Percentiles rank a stretch among this genome's conserved stretches.
Conservation (phyloP, 2,888 invertebrate genomes). For the Pollenia amentaria region DNA sequence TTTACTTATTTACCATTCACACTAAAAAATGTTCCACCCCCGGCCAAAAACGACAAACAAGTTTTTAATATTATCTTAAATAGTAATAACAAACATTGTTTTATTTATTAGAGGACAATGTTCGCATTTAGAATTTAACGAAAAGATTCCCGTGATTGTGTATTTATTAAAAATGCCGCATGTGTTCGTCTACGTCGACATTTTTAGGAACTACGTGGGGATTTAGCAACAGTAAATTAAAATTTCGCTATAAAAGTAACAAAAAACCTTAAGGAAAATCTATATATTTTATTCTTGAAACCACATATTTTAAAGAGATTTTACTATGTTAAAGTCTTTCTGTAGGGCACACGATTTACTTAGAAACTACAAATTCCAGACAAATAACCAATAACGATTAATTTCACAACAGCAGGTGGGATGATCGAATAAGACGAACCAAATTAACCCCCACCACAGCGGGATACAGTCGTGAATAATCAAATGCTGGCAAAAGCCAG, state of each 20-base stretch:
- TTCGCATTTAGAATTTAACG: constrained; percentile 45
- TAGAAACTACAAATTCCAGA: constrained; percentile 43
- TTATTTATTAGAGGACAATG: constrained; percentile 24
- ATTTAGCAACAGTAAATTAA: background rate
- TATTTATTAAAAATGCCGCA: constrained; percentile 13
- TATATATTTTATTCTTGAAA: no score
- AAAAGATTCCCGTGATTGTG: constrained; percentile 5
- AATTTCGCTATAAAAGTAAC: no score
- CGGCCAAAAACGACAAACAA: constrained; percentile 20
- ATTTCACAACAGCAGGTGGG: constrained; percentile 76
- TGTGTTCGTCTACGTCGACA: background rate
- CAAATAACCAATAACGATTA: constrained; percentile 76
- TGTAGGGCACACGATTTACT: background rate
- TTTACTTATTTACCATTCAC: background rate
- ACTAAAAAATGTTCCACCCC: constrained; percentile 3
- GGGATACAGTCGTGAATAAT: constrained; percentile 58
- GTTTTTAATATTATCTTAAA: constrained; percentile 52
- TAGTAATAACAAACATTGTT: constrained; percentile 32
- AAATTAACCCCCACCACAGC: constrained; percentile 58
- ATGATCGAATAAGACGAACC: constrained; percentile 53
- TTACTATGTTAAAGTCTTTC: background rate
- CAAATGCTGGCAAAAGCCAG: background rate
- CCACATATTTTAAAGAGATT: background rate
- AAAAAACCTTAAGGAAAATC: no score
- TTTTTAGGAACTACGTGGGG: background rate